Conservation (phyloP, 2,113 vertebrate genomes). For the Tupaia tana region DNA sequence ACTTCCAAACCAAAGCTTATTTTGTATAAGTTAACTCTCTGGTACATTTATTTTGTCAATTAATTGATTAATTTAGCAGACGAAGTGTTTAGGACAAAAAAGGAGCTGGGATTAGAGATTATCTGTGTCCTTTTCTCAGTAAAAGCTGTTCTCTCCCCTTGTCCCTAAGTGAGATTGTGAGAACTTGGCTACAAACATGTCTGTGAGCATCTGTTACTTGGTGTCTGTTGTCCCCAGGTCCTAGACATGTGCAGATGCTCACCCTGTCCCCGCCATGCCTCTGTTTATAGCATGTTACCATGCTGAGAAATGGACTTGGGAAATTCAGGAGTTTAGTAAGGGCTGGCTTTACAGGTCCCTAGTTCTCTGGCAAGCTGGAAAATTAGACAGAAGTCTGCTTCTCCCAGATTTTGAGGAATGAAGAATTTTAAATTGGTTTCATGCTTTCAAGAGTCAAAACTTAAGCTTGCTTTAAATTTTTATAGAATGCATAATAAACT, state of each 20-base stretch:
- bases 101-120: neutral
- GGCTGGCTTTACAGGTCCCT: neutral
- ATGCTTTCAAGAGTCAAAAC: neutral
- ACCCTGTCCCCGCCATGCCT: neutral
- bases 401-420: neutral
- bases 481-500: conserved; percentile 2
- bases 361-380: neutral
- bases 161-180: neutral
- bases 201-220: neutral
- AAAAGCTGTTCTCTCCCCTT: neutral
- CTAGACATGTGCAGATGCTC: neutral
- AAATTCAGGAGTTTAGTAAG: neutral
- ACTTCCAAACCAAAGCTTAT: neutral
- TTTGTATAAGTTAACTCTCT: neutral
- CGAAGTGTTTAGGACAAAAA: neutral
- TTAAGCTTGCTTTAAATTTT: neutral
- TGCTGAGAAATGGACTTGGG: neutral
- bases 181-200: neutral
- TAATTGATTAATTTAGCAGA: neutral
- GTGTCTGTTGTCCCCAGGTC: neutral
- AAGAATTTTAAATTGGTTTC: neutral
- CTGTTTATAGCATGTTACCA: neutral
- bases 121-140: neutral
- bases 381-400: neutral
- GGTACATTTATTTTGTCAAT: neutral